phyloP scores from a whole-genome alignment of 2,797 vertebrate genomes.

The Urocyon cinereoargenteus region DNA sequence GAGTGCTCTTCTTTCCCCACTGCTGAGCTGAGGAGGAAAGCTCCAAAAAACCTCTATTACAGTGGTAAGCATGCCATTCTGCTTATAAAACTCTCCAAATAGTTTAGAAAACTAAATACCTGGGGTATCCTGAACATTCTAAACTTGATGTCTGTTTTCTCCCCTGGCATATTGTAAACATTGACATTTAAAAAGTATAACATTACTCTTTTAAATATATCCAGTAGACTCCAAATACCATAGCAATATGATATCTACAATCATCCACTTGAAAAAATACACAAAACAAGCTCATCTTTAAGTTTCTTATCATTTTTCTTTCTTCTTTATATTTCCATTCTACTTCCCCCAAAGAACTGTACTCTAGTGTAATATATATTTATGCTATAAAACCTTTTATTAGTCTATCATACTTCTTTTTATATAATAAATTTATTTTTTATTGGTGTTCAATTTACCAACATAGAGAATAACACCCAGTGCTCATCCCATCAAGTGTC shows the following conservation, averaged over 20 bases:
- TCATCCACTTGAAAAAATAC: conserved; percentile 24
- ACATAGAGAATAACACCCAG: too few relatives aligned
- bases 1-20: neutral
- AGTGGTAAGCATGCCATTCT: neutral
- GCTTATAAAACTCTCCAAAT: neutral
- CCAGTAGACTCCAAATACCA: conserved; percentile 36
- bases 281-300: conserved; percentile 33
- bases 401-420: neutral
- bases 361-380: conserved; percentile 22
- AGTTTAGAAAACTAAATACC: neutral
- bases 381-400: conserved; percentile 43
- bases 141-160: neutral
- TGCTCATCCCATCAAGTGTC: too few relatives aligned
- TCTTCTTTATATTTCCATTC: conserved; percentile 50
- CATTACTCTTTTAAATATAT: conserved; percentile 43
- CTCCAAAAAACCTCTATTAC: neutral
- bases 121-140: neutral
- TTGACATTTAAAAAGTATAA: conserved; percentile 49
- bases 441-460: too few relatives aligned
- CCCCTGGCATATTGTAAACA: conserved; percentile 48
- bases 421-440: too few relatives aligned
- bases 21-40: neutral
- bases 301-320: neutral
- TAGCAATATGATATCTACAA: conserved; percentile 31
- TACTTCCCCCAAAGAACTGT: neutral